Conservation (phyloP, 2,888 invertebrate species). For the Melangyna quadrimaculata region DNA sequence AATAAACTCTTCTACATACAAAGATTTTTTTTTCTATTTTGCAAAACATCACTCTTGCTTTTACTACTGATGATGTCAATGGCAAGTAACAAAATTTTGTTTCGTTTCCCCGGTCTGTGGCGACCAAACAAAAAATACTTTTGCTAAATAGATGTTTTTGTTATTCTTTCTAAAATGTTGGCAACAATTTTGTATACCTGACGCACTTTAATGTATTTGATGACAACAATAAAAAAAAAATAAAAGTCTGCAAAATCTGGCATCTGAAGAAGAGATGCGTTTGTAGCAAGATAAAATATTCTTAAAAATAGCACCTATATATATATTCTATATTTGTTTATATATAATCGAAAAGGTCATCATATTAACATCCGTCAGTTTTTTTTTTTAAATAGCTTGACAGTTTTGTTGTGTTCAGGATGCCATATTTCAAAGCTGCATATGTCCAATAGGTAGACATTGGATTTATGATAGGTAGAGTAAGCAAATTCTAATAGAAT, state of each 20-base stretch:
- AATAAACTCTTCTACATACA: neutral
- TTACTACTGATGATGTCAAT: neutral
- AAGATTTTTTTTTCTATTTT: neutral
- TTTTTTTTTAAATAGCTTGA: conserved; percentile 43
- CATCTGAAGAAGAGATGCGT: conserved; percentile 13
- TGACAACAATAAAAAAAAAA: no score
- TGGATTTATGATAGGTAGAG: no score
- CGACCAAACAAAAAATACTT: neutral
- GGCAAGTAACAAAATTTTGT: neutral
- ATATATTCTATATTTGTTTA: neutral
- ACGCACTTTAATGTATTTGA: conserved; percentile 30
- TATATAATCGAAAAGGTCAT: conserved; percentile 32
- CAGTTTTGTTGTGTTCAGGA: neutral
- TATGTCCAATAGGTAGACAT: neutral
- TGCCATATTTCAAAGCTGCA: conserved; percentile 18
- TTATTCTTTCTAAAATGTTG: neutral
- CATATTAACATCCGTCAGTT: conserved; percentile 36
- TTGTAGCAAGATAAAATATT: neutral
- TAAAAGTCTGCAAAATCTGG: conserved; percentile 30
- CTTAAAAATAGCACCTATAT: conserved; percentile 19
- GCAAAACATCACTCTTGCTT: neutral
- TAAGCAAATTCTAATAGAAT: no score
- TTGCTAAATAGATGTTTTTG: neutral
- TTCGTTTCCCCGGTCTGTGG: neutral
- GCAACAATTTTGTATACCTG: conserved; percentile 21